These are phyloP conservation scores for Melinaea menophilus DNA, from an alignment of 2,888 invertebrate genomes.

Conservation along the genomic window DNA sequence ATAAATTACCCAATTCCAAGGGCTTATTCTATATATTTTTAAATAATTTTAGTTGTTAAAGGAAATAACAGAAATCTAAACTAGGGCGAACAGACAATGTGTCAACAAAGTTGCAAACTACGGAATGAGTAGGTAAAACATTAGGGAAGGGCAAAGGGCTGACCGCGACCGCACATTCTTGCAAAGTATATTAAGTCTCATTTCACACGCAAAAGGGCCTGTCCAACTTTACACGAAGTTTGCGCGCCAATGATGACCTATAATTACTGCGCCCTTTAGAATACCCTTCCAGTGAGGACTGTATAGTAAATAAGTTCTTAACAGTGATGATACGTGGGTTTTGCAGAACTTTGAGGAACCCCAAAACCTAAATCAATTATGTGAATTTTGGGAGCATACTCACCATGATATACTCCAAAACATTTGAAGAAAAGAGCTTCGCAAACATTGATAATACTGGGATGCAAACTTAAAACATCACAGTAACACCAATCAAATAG, in stretches of 20 bases:
- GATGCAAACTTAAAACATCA: no score
- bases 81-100: not conserved
- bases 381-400: no score
- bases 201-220: constrained; percentile 49
- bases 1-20: not conserved
- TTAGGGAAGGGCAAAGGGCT: constrained; percentile 32
- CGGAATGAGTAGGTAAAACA: constrained; percentile 9
- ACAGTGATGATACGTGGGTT: not conserved
- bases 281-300: not conserved
- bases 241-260: constrained; percentile 43
- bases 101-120: constrained; percentile 3
- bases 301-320: constrained; percentile 1
- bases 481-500: no score
- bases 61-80: not conserved
- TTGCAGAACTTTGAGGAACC: no score
- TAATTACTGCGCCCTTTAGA: constrained; percentile 38
- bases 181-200: constrained; percentile 46
- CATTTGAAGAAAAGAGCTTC: no score
- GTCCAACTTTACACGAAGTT: constrained; percentile 43
- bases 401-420: no score
- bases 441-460: no score
- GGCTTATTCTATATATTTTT: no score
- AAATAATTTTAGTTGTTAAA: no score
- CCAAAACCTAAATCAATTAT: no score
- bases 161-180: constrained; percentile 52